Percentiles rank a stretch among this genome's conserved stretches.
These are phyloP conservation scores for Anguilla pacifica DNA, from an alignment of 2,797 vertebrate genomes.

Conservation along the genomic window DNA sequence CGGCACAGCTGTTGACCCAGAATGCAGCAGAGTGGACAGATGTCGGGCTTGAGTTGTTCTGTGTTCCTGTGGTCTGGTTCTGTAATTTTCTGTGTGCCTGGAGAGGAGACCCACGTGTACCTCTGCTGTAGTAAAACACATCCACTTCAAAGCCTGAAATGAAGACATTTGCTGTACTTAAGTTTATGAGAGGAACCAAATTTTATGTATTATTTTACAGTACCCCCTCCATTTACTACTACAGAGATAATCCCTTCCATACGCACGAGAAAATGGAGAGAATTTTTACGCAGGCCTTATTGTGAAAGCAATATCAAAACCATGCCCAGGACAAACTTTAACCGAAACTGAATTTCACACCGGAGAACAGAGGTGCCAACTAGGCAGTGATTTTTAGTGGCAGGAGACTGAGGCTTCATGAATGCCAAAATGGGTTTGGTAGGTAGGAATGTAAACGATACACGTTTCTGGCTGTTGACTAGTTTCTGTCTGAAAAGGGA, in stretches of 20 bases:
- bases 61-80: neutral
- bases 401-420: neutral
- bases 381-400: neutral
- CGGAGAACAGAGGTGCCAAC: neutral
- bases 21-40: neutral
- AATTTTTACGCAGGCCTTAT: neutral
- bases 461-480: too few species aligned
- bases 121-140: neutral
- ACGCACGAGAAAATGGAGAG: neutral
- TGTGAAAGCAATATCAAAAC: neutral
- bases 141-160: neutral
- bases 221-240: neutral
- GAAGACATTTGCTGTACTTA: neutral
- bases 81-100: neutral
- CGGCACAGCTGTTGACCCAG: slow-evolving; percentile 2
- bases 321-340: neutral
- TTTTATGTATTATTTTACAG: neutral
- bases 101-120: neutral
- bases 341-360: neutral
- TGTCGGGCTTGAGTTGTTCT: neutral
- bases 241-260: neutral
- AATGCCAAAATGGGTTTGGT: neutral
- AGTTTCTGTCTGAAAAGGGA: too few species aligned
- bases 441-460: too few species aligned
- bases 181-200: neutral